These are phyloP conservation scores for Sebastes variabilis DNA, from an alignment of 2,797 vertebrate genomes.

Conservation along the genomic window DNA sequence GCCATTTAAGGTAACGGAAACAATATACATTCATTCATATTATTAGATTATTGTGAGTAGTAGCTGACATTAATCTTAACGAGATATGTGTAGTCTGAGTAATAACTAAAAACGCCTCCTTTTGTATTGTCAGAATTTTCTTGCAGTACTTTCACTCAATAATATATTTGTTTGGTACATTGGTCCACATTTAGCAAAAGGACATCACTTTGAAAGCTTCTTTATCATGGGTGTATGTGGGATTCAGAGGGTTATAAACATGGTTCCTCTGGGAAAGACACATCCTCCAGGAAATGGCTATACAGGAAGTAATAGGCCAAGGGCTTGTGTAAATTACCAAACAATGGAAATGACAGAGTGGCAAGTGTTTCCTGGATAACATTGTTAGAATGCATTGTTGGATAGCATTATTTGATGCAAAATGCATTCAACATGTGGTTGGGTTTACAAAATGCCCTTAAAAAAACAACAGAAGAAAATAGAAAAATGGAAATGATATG, in stretches of 20 bases:
- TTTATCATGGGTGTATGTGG: neutral
- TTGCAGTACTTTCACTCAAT: neutral
- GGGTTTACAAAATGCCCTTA: neutral
- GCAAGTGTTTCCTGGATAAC: neutral
- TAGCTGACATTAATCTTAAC: neutral
- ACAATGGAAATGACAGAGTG: neutral
- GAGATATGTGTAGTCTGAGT: neutral
- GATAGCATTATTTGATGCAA: neutral
- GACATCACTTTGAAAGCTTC: neutral
- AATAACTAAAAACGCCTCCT: neutral
- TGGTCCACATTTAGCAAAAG: neutral
- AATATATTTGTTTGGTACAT: neutral
- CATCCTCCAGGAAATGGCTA: conserved; percentile 9
- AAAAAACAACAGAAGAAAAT: neutral
- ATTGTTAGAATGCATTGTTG: neutral
- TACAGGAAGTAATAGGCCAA: neutral
- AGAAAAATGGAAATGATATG: neutral
- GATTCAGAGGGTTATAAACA: neutral
- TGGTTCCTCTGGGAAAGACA: neutral
- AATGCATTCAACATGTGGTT: neutral
- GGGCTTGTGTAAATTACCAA: neutral
- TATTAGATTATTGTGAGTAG: neutral
- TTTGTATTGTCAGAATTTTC: neutral
- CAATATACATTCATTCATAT: neutral
- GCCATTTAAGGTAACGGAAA: neutral